Conservation (phyloP, 2,888 invertebrate genomes). For the Drosophila sordidula region DNA sequence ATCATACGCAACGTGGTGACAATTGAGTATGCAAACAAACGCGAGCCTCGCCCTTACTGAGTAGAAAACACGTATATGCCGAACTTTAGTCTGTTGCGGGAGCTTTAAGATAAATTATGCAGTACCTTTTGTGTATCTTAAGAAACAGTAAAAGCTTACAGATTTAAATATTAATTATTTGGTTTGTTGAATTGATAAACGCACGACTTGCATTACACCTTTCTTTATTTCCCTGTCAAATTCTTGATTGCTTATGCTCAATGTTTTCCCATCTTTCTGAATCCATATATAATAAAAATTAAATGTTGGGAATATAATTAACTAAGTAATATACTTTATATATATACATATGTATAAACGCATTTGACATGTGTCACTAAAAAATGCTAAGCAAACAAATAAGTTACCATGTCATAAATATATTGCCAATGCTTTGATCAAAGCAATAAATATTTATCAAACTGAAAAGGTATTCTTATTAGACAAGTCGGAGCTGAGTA, state of each 20-base stretch:
- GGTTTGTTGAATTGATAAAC: no score
- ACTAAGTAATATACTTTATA: no score
- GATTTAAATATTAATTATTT: no score
- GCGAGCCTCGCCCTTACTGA: not conserved
- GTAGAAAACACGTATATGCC: not conserved
- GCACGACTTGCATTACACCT: no score
- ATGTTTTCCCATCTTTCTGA: no score
- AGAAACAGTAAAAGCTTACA: no score
- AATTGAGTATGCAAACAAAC: slow-evolving; percentile 52
- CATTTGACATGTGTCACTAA: not conserved
- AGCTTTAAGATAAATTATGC: not conserved
- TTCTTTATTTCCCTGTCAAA: no score
- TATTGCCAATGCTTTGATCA: slow-evolving; percentile 4
- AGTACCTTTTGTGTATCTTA: not conserved
- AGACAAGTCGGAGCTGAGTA: slow-evolving; percentile 15
- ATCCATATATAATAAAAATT: no score
- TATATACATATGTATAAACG: no score
- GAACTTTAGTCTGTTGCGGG: not conserved
- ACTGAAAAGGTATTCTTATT: slow-evolving; percentile 13
- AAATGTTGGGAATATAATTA: no score
- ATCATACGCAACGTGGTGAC: slow-evolving; percentile 68
- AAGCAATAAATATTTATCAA: slow-evolving; percentile 27
- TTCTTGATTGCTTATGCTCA: no score
- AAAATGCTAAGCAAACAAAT: not conserved
- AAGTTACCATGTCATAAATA: slow-evolving; percentile 9